phyloP scores from a whole-genome alignment of 2,113 vertebrate species.

The Dromaius novaehollandiae region DNA sequence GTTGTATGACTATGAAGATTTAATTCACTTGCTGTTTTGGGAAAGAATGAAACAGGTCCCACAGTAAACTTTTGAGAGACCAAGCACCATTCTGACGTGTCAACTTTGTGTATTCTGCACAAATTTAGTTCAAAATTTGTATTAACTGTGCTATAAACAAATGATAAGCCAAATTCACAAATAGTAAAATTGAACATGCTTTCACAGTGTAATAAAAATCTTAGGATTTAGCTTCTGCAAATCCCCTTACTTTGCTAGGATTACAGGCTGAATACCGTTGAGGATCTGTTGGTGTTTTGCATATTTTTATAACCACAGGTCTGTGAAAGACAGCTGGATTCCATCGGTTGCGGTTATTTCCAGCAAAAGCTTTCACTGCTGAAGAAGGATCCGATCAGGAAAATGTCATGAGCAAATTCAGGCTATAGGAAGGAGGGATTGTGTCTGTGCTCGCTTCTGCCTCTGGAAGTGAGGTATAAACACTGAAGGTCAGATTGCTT shows the following conservation, averaged over 20 bases:
- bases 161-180: neutral
- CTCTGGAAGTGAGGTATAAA: neutral
- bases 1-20: neutral
- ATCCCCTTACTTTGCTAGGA: neutral
- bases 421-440: neutral
- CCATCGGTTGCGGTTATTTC: neutral
- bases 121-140: neutral
- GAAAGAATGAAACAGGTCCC: neutral
- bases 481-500: slow-evolving; percentile 9
- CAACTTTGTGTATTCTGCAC: neutral
- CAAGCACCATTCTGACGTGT: neutral
- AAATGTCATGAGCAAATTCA: neutral
- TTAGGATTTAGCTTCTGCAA: neutral
- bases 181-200: neutral
- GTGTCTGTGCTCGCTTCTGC: neutral
- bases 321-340: neutral
- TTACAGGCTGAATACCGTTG: neutral
- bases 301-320: neutral
- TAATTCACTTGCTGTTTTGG: neutral
- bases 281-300: neutral
- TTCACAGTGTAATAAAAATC: neutral
- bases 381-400: neutral
- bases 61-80: neutral
- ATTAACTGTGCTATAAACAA: neutral
- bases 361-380: neutral